Base-by-base conservation (phyloP, 2,113 vertebrate genomes). In the Enhydra lutris region DNA sequence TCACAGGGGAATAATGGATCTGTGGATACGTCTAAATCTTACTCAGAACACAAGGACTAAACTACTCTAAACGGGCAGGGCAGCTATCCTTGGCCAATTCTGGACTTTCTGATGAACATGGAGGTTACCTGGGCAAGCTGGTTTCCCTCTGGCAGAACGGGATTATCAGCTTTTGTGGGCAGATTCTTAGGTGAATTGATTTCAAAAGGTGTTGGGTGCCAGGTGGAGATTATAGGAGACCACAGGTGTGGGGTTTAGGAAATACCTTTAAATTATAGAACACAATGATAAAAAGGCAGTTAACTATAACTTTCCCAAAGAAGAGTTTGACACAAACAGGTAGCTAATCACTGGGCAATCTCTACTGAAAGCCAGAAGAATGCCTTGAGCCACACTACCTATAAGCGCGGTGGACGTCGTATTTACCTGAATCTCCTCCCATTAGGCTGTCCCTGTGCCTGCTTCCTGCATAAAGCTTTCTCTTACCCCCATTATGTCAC, bases 361-460 rank as follows among this genome's bases (percentile, higher is more conserved):
- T 57, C 45, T 15, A 29, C 24, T 23, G 9, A 31, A 50, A 3
- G 7, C 21, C 39, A 3, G 15, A 34, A 18, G 10, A 12, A 3
- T 4, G 15, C 65, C 7, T 8, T 26, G 15, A 47, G 4, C 31
- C 2, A 36, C 7, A 2, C 7, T 3, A 18, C 42, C 20, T 50
- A 20, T 42, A 42, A 39, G 4, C 7, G 2, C 2, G 39, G 71
- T 13, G 47, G 31, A 1, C 34, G 4, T 7, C n/a, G 3, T 6
- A 1, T 17, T n/a, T 39, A 7, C 23, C 89, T 14, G 3, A 1
- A 21, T 45, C 78, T 89, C 6, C 7, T 50, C 45, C 67, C 7
- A 0, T 1, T 18, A 47, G 57, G 10, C 42, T 50, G 52, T 26
- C 81, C 12, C 42, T 4, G 0, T 0, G 12, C 24, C 57, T 10